These are phyloP conservation scores for Clarias platycephalus DNA, from an alignment of 2,797 vertebrate species.

Conservation along the genomic window DNA sequence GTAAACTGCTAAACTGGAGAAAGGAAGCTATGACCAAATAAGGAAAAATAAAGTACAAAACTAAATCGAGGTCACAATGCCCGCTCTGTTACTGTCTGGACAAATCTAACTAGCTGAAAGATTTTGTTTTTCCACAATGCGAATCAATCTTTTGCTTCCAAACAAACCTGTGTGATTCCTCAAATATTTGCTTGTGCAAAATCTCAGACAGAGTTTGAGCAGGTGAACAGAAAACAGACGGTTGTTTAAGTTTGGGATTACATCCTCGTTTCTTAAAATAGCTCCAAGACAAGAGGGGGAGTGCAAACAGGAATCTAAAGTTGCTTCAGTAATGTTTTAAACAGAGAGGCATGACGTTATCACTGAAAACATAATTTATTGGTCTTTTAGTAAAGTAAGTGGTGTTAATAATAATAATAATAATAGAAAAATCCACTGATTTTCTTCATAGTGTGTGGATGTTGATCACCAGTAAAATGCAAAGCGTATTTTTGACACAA, in stretches of 20 bases:
- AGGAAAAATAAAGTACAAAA: neutral
- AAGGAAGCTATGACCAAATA: neutral
- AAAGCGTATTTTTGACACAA: neutral
- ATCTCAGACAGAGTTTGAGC: slow-evolving; percentile 60
- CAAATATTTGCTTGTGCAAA: slow-evolving; percentile 73
- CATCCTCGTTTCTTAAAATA: slow-evolving; percentile 54
- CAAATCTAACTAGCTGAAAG: slow-evolving; percentile 57
- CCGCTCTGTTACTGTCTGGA: neutral
- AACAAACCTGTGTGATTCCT: slow-evolving; percentile 68
- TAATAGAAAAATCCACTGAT: neutral
- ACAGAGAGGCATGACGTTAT: neutral
- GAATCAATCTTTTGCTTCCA: slow-evolving; percentile 71
- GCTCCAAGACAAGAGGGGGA: slow-evolving; percentile 57
- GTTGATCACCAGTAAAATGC: neutral
- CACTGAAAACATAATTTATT: neutral
- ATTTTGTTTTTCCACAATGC: slow-evolving; percentile 68
- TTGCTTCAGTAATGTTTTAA: neutral
- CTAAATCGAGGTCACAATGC: neutral
- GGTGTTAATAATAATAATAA: neutral
- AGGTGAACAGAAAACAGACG: slow-evolving; percentile 64
- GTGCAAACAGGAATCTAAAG: neutral
- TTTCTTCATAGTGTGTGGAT: neutral
- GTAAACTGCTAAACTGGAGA: neutral
- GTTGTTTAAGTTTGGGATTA: slow-evolving; percentile 70
- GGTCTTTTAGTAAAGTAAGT: neutral